These are phyloP conservation scores for Platyura marginata DNA, from an alignment of 1,140 invertebrate genomes.

Conservation along the genomic window DNA sequence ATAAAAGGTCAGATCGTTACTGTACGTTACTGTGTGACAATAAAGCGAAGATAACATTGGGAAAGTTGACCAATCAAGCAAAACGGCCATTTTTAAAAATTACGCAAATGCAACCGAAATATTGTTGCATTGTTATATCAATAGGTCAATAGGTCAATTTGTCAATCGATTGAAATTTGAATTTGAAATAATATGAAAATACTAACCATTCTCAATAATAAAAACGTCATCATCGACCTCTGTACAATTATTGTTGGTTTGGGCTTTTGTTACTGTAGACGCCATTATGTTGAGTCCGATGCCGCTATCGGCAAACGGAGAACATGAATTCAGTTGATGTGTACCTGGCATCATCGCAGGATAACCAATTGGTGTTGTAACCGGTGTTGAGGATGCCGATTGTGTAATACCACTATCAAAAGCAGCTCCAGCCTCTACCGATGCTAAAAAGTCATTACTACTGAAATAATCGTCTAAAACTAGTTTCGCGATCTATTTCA, in stretches of 20 bases:
- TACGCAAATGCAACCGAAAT: too few species aligned
- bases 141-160: too few species aligned
- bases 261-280: constrained; percentile 6
- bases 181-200: not conserved
- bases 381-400: constrained; percentile 14
- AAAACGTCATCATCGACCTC: constrained; percentile 23
- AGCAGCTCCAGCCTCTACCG: constrained; percentile 20
- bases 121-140: too few species aligned
- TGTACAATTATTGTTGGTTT: constrained; percentile 8
- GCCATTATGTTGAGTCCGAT: constrained; percentile 18
- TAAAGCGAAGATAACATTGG: too few species aligned
- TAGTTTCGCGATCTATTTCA: constrained; percentile 69
- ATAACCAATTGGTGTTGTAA: constrained; percentile 15
- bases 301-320: constrained; percentile 20
- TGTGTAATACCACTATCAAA: constrained; percentile 15
- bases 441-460: constrained; percentile 21
- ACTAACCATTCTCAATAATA: constrained; percentile 8
- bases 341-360: constrained; percentile 15
- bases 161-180: too few species aligned
- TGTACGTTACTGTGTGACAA: too few species aligned
- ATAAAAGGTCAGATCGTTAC: too few species aligned
- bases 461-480: constrained; percentile 68
- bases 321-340: constrained; percentile 6
- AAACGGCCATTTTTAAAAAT: too few species aligned
- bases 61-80: too few species aligned